Evolutionary conservation across 2,797 vertebrate genomes (phyloP), one percentile per base, ranked within the genome.

Genomic region (Coracias cyanogaster): DNA sequence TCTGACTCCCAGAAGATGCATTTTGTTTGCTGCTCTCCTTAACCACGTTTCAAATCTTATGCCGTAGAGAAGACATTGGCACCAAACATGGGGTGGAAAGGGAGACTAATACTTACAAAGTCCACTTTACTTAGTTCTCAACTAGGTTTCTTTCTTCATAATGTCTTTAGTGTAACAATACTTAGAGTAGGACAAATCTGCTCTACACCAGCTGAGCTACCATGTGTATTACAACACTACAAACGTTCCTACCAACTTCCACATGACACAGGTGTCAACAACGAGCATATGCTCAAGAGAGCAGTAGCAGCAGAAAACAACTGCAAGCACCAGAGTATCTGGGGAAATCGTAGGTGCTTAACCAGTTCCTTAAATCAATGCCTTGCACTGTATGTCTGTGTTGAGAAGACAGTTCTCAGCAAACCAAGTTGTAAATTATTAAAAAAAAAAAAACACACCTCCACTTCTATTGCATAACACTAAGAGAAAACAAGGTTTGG

Each of bases 21-120:
- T 31, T 77, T 86, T 62, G 35, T 89, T 48, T 24, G 15, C 13
- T 62, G 31, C 8, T 76, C 9, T 8, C 24, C 55, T 60, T 20
- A 88, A 33, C 9, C 12, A 1, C 4, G 3, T 24, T 70, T 66
- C 41, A 21, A 7, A 8, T 66, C 62, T 66, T 61, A 25, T 17
- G 21, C 10, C 26, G 10, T 1, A 19, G 26, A 0, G 41, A 60
- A 15, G 35, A 61, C 16, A 9, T 0, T 6, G 31, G 12, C 41
- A 83, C 15, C 37, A 51, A 65, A 25, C 17, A 74, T 24, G 4
- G n/a, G 10, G 12, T n/a, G 4, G 60, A 67, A 94, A 80, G 5
- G 14, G 35, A 67, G 18, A 49, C 3, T 18, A 46, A 43, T 41
- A 74, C 57, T 74, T 64, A 16, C 39, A 37, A 69, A 41, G 13